These are phyloP conservation scores for Monoplex corrugatus DNA, from an alignment of 2,888 invertebrate species.

Conservation along the genomic window DNA sequence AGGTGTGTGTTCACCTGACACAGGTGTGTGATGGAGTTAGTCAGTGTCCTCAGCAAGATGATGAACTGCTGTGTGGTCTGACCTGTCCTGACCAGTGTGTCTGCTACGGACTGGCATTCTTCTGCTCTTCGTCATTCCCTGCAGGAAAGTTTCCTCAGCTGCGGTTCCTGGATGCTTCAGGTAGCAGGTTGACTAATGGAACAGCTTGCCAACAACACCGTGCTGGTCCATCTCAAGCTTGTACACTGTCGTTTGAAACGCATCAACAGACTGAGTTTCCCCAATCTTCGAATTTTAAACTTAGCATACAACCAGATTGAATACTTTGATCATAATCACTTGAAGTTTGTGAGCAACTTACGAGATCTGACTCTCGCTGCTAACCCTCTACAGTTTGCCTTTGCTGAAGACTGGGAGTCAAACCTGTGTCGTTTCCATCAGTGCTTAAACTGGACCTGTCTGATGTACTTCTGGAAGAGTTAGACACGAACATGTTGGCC, in stretches of 20 bases:
- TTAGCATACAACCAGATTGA: neutral
- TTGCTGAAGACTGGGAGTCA: neutral
- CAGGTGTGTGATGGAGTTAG: slow-evolving; percentile 52
- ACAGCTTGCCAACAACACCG: neutral
- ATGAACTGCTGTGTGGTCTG: slow-evolving; percentile 48
- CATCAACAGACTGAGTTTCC: neutral
- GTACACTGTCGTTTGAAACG: neutral
- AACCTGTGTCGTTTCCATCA: neutral
- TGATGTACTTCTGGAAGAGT: neutral
- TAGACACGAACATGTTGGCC: neutral
- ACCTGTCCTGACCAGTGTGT: slow-evolving; percentile 16
- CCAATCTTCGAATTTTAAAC: slow-evolving; percentile 35
- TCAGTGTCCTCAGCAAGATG: slow-evolving; percentile 51
- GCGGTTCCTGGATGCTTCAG: neutral
- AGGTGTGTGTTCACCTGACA: slow-evolving; percentile 44
- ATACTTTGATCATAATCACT: neutral
- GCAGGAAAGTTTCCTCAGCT: neutral
- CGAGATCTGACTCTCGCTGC: slow-evolving; percentile 24
- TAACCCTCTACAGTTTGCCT: slow-evolving; percentile 10
- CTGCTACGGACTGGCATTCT: slow-evolving; percentile 33
- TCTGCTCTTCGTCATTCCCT: neutral
- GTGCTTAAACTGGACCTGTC: neutral
- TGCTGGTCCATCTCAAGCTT: slow-evolving; percentile 13
- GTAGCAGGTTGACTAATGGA: neutral
- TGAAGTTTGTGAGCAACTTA: slow-evolving; percentile 9